Evolutionary conservation across 2,113 vertebrate species (phyloP), one percentile per base, ranked within the genome.

Genomic region (Istiophorus platypterus): DNA sequence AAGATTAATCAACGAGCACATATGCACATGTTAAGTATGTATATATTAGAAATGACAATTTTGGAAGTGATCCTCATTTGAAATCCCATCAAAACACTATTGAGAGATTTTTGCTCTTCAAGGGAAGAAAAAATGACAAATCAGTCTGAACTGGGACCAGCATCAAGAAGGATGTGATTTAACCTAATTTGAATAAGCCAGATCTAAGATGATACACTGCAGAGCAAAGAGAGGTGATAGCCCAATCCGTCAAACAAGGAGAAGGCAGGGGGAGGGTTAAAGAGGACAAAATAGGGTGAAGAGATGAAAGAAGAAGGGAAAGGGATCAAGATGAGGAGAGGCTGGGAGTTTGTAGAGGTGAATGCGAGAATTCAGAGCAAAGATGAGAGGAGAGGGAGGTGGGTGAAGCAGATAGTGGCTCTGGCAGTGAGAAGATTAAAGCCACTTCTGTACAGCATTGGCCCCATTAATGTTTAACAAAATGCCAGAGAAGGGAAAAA

Each of bases 171-270:
- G 67, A 70, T 56, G 61, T 80, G 72, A 82, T 89, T 88, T 82
- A 84, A 87, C 75, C 80, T 91, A 68, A 89, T 92, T 90, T 89
- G 78, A 90, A 91, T 92, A 89, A 90, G 80, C 82, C 76, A 90
- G 81, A 91, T 92, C 74, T 85, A 37, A 81, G 78, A 85, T 89
- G 86, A 91, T 84, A n/a, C 72, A 88, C 69, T 80, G 85, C 84
- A 29, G 71, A 66, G 87, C 72, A 56, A 3, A 22, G 80, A 69
- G 79, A 75, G 80, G 72, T 82, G 77, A 89, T 72, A 72, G 82
- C 58, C 81, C 86, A 81, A 87, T 90, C 87, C 58, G 62, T 92
- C 85, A 89, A 87, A 39, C 24, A 41, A 42, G 72, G 29, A 31
- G 26, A 64, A 52, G 14, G 26, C 24, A 13, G 37, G 20, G 10